Conservation (phyloP, 1,140 invertebrate genomes). For the Musca vetustissima region DNA sequence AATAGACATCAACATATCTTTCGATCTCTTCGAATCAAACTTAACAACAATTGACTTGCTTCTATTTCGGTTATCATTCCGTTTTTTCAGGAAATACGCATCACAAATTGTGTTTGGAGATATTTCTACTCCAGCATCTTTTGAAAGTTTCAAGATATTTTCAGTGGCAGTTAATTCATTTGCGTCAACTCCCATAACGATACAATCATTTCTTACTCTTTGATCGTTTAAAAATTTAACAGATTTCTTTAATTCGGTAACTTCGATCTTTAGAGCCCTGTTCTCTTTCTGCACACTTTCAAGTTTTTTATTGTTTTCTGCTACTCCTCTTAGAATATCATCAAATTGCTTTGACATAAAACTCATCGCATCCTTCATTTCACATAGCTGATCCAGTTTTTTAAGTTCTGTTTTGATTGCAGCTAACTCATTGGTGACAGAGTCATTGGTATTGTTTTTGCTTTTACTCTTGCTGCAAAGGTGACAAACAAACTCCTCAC, state of each 20-base stretch:
- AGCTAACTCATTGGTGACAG: background rate
- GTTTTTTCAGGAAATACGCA: background rate
- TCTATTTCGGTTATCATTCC: background rate
- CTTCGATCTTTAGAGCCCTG: background rate
- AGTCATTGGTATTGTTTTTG: background rate
- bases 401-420: background rate
- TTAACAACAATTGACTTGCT: background rate
- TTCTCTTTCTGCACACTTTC: background rate
- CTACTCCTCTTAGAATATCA: background rate
- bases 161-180: background rate
- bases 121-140: background rate
- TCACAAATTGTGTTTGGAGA: background rate
- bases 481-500: background rate
- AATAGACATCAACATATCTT: background rate
- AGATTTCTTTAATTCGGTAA: background rate
- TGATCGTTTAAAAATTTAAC: background rate
- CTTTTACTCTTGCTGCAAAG: background rate
- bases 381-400: conserved; percentile 3
- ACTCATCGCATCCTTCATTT: background rate
- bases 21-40: background rate
- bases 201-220: background rate
- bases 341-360: conserved; percentile 4
- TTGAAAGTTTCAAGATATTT: background rate
- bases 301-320: background rate
- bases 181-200: background rate